A percentile compares a stretch with the other conserved stretches of the same genome.
Evolutionary conservation across 1,140 invertebrate species (phyloP).

Genomic region (Sarcophaga bullata): DNA sequence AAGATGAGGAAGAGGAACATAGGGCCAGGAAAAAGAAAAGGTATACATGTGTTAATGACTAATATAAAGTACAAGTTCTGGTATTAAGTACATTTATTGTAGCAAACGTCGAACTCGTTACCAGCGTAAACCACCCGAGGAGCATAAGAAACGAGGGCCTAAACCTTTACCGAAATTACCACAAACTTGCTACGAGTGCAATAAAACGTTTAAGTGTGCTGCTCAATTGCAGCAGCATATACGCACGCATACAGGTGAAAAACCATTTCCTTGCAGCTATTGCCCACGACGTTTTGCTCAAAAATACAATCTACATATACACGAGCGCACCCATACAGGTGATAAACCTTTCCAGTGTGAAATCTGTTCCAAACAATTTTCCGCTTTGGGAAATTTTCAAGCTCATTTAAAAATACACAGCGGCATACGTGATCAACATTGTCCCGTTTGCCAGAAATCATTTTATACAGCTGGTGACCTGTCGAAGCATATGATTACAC

Average conservation of each 20-base stretch:
- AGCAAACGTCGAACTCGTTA: slow-evolving; percentile 65
- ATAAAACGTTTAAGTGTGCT: slow-evolving; percentile 71
- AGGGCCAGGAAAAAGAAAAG: slow-evolving; percentile 31
- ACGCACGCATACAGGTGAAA: slow-evolving; percentile 73
- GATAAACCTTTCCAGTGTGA: slow-evolving; percentile 86
- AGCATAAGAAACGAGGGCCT: slow-evolving; percentile 70
- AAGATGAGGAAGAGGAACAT: slow-evolving; percentile 56
- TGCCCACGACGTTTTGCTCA: slow-evolving; percentile 84
- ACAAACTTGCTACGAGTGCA: slow-evolving; percentile 69
- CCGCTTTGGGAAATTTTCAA: slow-evolving; percentile 70
- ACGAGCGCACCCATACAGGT: slow-evolving; percentile 82
- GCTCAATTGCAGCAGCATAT: slow-evolving; percentile 72
- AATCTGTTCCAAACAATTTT: slow-evolving; percentile 74
- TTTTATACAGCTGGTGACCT: slow-evolving; percentile 78
- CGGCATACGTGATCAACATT: slow-evolving; percentile 72
- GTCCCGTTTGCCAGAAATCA: slow-evolving; percentile 75
- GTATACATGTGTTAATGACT: background rate
- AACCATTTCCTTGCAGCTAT: slow-evolving; percentile 76
- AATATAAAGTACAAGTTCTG: background rate
- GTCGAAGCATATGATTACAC: slow-evolving; percentile 77
- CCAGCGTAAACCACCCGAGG: slow-evolving; percentile 69
- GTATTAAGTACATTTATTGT: background rate
- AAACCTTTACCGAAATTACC: slow-evolving; percentile 70
- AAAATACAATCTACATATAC: slow-evolving; percentile 87
- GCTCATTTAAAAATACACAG: slow-evolving; percentile 71